Percentiles rank a stretch among this genome's conserved stretches.
Conservation (phyloP, 1,140 invertebrate species). For the Semibalanus balanoides region DNA sequence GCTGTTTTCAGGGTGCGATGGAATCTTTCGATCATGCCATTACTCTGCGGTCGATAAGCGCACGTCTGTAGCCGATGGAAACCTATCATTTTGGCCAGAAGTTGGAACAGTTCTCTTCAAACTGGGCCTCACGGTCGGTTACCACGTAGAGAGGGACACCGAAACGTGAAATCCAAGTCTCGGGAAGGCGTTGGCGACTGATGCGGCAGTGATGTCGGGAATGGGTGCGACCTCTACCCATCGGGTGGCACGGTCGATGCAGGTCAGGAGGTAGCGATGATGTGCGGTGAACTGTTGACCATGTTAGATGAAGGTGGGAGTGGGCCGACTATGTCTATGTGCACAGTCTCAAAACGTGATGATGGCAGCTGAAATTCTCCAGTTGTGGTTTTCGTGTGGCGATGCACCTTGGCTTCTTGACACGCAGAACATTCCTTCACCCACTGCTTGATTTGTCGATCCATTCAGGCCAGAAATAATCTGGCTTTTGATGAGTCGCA, state of each 20-base stretch:
- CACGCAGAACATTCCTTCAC: too few species aligned
- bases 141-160: slow-evolving; percentile 17
- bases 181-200: slow-evolving; percentile 13
- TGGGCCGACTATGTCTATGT: too few species aligned
- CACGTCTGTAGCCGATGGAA: slow-evolving; percentile 6
- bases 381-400: too few species aligned
- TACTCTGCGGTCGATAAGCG: slow-evolving; percentile 5
- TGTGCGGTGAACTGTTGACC: background rate
- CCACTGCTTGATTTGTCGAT: too few species aligned
- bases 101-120: slow-evolving; percentile 9
- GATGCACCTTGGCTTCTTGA: too few species aligned
- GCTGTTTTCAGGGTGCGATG: slow-evolving; percentile 7
- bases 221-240: slow-evolving; percentile 12
- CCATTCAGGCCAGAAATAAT: too few species aligned
- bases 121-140: slow-evolving; percentile 16
- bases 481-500: too few species aligned
- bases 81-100: slow-evolving; percentile 3
- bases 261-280: slow-evolving; percentile 18
- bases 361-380: too few species aligned
- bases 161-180: slow-evolving; percentile 17
- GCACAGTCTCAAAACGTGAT: too few species aligned
- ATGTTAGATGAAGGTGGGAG: background rate
- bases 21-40: background rate
- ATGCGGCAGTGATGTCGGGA: slow-evolving; percentile 14
- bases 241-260: slow-evolving; percentile 15